Conservation (phyloP, 2,888 invertebrate species). For the Byasa hedistus region DNA sequence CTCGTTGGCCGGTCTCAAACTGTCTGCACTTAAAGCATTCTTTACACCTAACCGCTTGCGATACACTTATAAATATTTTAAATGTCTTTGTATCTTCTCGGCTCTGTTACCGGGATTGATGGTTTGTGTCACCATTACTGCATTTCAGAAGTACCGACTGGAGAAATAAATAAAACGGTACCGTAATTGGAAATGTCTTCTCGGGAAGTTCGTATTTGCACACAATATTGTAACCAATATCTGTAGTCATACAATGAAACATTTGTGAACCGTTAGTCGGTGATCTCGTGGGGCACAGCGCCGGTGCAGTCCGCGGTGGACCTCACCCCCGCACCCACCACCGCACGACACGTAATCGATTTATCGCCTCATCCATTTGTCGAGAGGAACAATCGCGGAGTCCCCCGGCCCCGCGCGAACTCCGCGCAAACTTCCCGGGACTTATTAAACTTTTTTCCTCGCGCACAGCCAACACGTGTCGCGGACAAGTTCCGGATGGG, state of each 20-base stretch:
- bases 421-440: slow-evolving; percentile 46
- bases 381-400: slow-evolving; percentile 29
- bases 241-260: no score
- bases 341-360: slow-evolving; percentile 35
- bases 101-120: slow-evolving; percentile 7
- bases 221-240: no score
- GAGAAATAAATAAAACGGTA: no score
- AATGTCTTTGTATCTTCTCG: slow-evolving; percentile 6
- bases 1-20: not conserved
- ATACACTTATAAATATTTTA: slow-evolving; percentile 15
- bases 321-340: no score
- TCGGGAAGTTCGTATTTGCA: no score
- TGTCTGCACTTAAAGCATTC: slow-evolving; percentile 19
- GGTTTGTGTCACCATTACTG: not conserved
- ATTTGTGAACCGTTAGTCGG: slow-evolving; percentile 1
- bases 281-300: slow-evolving; percentile 23
- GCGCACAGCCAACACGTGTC: slow-evolving; percentile 50
- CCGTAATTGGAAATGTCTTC: no score
- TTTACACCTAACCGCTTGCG: slow-evolving; percentile 14
- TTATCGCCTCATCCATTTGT: slow-evolving; percentile 34
- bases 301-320: no score
- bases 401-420: slow-evolving; percentile 44
- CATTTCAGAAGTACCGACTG: no score
- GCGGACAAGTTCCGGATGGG: slow-evolving; percentile 54
- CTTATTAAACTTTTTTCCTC: slow-evolving; percentile 55